Conservation (phyloP, 2,113 vertebrate species). For the Psittacula cyanocephala region DNA sequence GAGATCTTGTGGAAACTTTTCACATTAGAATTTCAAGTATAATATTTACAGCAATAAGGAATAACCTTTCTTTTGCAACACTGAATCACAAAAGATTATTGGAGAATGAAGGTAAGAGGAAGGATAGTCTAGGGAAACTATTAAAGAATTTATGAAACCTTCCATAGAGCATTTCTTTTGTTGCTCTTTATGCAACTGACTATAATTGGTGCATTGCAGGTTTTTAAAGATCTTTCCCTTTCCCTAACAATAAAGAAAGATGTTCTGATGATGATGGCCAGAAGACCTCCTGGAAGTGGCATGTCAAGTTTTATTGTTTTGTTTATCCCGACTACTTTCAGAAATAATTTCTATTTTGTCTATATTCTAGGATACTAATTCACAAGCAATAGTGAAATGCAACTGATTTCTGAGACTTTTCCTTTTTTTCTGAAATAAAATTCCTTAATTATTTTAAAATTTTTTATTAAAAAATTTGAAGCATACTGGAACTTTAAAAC, state of each 20-base stretch:
- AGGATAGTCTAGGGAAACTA: background rate
- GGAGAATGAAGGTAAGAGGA: background rate
- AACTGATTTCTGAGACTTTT: background rate
- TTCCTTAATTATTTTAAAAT: background rate
- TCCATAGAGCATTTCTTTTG: background rate
- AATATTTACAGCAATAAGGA: background rate
- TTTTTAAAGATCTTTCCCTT: slow-evolving; percentile 25
- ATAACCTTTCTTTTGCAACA: background rate
- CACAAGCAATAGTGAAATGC: background rate
- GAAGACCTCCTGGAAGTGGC: background rate
- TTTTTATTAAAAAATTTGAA: background rate
- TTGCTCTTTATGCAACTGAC: slow-evolving; percentile 14
- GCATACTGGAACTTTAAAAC: background rate
- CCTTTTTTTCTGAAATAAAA: background rate
- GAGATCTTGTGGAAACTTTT: background rate
- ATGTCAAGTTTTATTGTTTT: background rate
- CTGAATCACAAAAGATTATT: background rate
- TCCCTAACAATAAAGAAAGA: background rate
- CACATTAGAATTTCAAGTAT: background rate
- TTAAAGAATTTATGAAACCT: background rate
- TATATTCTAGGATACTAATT: background rate
- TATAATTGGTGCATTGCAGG: background rate
- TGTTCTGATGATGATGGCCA: background rate
- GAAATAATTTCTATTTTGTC: background rate
- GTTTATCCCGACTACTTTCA: background rate